phyloP scores from a whole-genome alignment of 2,797 vertebrate genomes.

The Protosalanx chinensis region DNA sequence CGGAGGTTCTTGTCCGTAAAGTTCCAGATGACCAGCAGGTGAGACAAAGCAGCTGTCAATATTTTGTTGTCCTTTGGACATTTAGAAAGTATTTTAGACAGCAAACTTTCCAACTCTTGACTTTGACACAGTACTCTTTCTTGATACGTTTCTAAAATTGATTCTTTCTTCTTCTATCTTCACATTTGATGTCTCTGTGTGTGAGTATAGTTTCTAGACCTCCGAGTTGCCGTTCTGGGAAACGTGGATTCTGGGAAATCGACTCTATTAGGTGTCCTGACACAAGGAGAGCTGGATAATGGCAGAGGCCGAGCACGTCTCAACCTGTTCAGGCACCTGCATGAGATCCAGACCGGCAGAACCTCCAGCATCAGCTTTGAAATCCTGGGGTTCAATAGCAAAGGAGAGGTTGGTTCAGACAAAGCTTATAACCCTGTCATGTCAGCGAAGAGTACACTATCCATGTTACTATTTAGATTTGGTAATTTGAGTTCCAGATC shows the following conservation, averaged over 20 bases:
- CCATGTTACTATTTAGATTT: no score
- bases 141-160: background rate
- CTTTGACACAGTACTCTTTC: no score
- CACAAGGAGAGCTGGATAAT: slow-evolving; percentile 94
- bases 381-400: slow-evolving; percentile 97
- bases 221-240: slow-evolving; percentile 93
- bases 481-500: no score
- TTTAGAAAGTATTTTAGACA: no score
- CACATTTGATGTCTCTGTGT: slow-evolving; percentile 5
- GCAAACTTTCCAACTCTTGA: no score
- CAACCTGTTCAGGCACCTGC: slow-evolving; percentile 95
- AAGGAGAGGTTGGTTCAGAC: slow-evolving; percentile 84
- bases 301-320: slow-evolving; percentile 90
- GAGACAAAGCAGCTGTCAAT: slow-evolving; percentile 17
- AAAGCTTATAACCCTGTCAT: background rate
- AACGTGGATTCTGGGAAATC: slow-evolving; percentile 97
- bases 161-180: background rate
- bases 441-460: no score
- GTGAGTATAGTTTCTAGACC: slow-evolving; percentile 85
- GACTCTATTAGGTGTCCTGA: slow-evolving; percentile 91
- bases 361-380: slow-evolving; percentile 98
- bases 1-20: slow-evolving; percentile 92
- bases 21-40: slow-evolving; percentile 97
- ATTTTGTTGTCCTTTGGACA: background rate
- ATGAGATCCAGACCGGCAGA: slow-evolving; percentile 94